A percentile compares a stretch with the other conserved stretches of the same genome.
These are phyloP conservation scores for Eurystomus gularis DNA, from an alignment of 2,113 vertebrate species.

Conservation along the genomic window DNA sequence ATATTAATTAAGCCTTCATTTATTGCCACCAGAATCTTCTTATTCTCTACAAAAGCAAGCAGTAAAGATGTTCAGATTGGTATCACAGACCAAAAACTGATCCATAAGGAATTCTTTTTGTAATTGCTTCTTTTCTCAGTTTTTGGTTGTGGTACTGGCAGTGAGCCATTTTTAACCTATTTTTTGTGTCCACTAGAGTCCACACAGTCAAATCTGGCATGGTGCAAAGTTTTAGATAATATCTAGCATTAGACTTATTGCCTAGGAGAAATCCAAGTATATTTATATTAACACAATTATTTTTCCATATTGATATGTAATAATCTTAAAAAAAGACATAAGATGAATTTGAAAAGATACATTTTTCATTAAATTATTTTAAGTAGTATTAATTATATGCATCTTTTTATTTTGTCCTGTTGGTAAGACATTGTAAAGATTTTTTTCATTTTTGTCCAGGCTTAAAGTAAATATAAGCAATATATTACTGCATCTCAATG, in stretches of 20 bases:
- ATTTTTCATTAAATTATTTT: not conserved
- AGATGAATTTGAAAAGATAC: not conserved
- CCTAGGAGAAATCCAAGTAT: not conserved
- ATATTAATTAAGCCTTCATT: not conserved
- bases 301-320: not conserved
- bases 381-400: not conserved
- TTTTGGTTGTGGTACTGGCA: not conserved
- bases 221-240: not conserved
- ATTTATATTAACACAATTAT: not conserved
- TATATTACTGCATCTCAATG: not conserved
- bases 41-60: not conserved
- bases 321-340: not conserved
- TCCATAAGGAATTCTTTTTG: not conserved
- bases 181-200: not conserved
- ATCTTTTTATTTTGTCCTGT: not conserved
- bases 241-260: not conserved
- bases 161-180: not conserved
- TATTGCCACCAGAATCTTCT: not conserved
- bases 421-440: not conserved
- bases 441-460: not conserved
- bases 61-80: not conserved
- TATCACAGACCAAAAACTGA: not conserved
- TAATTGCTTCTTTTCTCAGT: not conserved
- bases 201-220: not conserved
- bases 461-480: not conserved